Conservation (phyloP, 1,140 invertebrate genomes). For the Drosophila teissieri region DNA sequence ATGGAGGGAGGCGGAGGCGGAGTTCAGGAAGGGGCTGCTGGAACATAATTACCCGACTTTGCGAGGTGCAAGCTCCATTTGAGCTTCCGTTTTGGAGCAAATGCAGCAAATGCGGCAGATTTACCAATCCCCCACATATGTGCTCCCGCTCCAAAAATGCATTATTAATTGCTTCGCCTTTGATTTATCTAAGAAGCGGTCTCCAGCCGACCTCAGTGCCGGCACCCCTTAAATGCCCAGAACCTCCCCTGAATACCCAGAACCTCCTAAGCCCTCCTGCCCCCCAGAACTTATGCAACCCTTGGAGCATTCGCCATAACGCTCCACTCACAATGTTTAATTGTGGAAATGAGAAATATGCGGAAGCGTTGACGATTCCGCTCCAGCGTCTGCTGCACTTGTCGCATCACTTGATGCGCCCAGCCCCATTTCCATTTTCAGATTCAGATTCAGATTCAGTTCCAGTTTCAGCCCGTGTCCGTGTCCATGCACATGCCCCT, state of each 20-base stretch:
- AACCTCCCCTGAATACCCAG: not conserved
- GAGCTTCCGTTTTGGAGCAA: conserved; percentile 62
- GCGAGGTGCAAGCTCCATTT: conserved; percentile 71
- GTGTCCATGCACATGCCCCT: conserved; percentile 14
- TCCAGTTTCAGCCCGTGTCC: conserved; percentile 16
- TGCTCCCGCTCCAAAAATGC: conserved; percentile 26
- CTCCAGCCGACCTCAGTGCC: conserved; percentile 10
- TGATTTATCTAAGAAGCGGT: conserved; percentile 74
- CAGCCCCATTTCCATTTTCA: conserved; percentile 40
- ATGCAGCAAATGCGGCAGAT: conserved; percentile 55
- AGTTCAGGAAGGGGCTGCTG: conserved; percentile 14
- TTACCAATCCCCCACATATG: conserved; percentile 5
- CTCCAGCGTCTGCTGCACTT: conserved; percentile 73
- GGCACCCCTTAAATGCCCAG: conserved; percentile 3
- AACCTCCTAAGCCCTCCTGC: not conserved
- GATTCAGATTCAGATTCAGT: conserved; percentile 4
- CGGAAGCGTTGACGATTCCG: conserved; percentile 81
- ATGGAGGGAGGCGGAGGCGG: no score
- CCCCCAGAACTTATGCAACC: conserved; percentile 29
- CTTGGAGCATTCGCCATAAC: conserved; percentile 63
- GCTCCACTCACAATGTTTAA: conserved; percentile 77
- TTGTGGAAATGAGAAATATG: conserved; percentile 83
- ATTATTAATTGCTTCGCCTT: conserved; percentile 76
- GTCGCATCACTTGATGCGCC: conserved; percentile 78
- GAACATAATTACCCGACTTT: conserved; percentile 70